Evolutionary conservation across 2,888 invertebrate genomes (phyloP).

Genomic region (Rhingia rostrata): DNA sequence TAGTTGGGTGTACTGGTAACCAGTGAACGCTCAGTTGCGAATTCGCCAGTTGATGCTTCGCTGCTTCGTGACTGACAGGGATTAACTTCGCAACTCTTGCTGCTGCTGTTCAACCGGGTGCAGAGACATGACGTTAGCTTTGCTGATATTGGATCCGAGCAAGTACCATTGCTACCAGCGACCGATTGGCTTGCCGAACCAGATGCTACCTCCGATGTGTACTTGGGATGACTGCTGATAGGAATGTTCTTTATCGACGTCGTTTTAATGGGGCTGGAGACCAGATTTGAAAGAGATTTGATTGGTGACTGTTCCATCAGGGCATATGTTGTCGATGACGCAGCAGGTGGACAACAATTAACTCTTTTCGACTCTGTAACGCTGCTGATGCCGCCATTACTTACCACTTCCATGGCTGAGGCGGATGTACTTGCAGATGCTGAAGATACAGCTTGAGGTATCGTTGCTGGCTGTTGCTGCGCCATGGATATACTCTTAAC

Average conservation of each 20-base stretch:
- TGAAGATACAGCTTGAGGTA: slow-evolving; percentile 51
- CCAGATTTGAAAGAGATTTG: slow-evolving; percentile 86
- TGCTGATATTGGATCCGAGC: slow-evolving; percentile 82
- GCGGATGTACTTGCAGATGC: slow-evolving; percentile 25
- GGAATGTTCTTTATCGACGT: slow-evolving; percentile 81
- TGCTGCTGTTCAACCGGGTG: slow-evolving; percentile 79
- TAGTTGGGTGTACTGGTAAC: slow-evolving; percentile 71
- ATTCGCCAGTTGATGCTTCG: slow-evolving; percentile 47
- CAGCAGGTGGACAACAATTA: slow-evolving; percentile 49
- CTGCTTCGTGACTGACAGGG: slow-evolving; percentile 73
- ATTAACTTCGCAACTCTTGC: slow-evolving; percentile 72
- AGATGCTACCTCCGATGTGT: slow-evolving; percentile 48
- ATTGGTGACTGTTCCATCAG: slow-evolving; percentile 85
- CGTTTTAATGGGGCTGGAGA: slow-evolving; percentile 84
- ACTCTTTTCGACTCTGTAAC: slow-evolving; percentile 37
- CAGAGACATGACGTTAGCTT: slow-evolving; percentile 83
- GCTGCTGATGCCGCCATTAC: not conserved
- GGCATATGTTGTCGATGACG: slow-evolving; percentile 59
- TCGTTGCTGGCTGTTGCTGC: slow-evolving; percentile 37
- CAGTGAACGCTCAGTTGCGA: slow-evolving; percentile 53
- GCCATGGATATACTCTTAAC: slow-evolving; percentile 80
- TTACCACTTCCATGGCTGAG: slow-evolving; percentile 33
- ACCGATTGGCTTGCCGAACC: slow-evolving; percentile 48
- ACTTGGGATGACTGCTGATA: slow-evolving; percentile 67
- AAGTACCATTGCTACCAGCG: slow-evolving; percentile 31